A percentile compares a stretch with the other conserved stretches of the same genome.
Evolutionary conservation across 1,140 invertebrate genomes (phyloP).

Genomic region (Samia ricini): DNA sequence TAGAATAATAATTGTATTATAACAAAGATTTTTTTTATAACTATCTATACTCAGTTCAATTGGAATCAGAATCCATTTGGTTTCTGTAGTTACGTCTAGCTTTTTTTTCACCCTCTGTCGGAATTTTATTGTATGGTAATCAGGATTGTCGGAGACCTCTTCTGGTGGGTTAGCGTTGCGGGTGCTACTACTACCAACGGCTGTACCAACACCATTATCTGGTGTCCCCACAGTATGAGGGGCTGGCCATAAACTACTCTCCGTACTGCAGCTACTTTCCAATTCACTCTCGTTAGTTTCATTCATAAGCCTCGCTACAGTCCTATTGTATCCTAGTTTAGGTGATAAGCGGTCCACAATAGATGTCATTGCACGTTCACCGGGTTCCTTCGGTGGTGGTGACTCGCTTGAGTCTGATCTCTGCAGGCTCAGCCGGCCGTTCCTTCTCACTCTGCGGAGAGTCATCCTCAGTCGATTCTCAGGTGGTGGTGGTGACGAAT

Average conservation of each 20-base stretch:
- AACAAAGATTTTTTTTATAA: slow-evolving; percentile 2
- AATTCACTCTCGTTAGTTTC: slow-evolving; percentile 73
- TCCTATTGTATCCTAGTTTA: slow-evolving; percentile 48
- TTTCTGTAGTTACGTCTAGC: slow-evolving; percentile 76
- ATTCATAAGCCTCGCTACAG: slow-evolving; percentile 65
- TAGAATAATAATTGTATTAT: neutral
- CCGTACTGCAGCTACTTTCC: slow-evolving; percentile 72
- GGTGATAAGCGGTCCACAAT: slow-evolving; percentile 36
- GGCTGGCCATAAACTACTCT: slow-evolving; percentile 44
- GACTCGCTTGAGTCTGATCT: slow-evolving; percentile 64
- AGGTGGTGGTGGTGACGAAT: slow-evolving; percentile 39
- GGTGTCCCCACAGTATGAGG: slow-evolving; percentile 34
- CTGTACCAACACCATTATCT: slow-evolving; percentile 54
- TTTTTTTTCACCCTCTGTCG: slow-evolving; percentile 77
- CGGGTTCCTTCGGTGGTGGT: slow-evolving; percentile 43
- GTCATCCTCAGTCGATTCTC: slow-evolving; percentile 43
- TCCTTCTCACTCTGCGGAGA: slow-evolving; percentile 42
- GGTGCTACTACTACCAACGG: slow-evolving; percentile 46
- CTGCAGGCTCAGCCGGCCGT: slow-evolving; percentile 44
- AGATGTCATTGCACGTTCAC: slow-evolving; percentile 29
- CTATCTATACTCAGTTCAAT: slow-evolving; percentile 51
- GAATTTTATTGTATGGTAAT: slow-evolving; percentile 72
- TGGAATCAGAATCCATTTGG: slow-evolving; percentile 79
- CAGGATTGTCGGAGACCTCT: slow-evolving; percentile 70
- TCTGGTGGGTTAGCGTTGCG: slow-evolving; percentile 34